Conservation (phyloP, 2,113 vertebrate species). For the Entomyzon cyanotis region DNA sequence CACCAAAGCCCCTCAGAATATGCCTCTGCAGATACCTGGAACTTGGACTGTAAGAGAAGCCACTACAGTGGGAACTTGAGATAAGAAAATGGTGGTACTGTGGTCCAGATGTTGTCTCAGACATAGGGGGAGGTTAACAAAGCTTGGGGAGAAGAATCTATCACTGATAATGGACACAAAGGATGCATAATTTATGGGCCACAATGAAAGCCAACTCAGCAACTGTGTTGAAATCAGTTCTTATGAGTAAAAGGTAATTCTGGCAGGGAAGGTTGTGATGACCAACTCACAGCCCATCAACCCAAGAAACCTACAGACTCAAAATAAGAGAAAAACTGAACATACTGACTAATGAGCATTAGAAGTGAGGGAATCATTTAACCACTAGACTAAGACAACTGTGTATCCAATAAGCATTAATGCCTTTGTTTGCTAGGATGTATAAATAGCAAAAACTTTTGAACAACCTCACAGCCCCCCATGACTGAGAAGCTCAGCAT, state of each 20-base stretch:
- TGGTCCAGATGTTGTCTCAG: neutral
- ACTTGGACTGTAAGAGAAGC: neutral
- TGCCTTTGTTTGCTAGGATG: neutral
- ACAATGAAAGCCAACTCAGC: neutral
- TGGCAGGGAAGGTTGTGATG: accelerated
- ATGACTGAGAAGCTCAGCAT: accelerated
- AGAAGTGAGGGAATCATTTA: neutral
- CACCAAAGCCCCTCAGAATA: neutral
- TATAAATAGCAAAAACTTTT: neutral
- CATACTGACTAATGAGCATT: neutral
- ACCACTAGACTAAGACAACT: neutral
- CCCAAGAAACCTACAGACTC: neutral
- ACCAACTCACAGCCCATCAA: neutral
- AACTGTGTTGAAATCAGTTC: neutral
- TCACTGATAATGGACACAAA: neutral
- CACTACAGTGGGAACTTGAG: neutral
- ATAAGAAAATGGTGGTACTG: neutral
- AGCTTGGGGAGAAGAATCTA: neutral
- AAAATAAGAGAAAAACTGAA: neutral
- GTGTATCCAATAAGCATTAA: neutral
- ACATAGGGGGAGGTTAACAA: neutral
- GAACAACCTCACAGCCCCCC: no score
- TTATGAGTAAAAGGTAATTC: accelerated
- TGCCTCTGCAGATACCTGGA: neutral
- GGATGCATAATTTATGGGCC: neutral